Percentiles rank a stretch among this genome's conserved stretches.
phyloP scores from a whole-genome alignment of 2,113 vertebrate species.

The Heterotilapia buettikoferi region DNA sequence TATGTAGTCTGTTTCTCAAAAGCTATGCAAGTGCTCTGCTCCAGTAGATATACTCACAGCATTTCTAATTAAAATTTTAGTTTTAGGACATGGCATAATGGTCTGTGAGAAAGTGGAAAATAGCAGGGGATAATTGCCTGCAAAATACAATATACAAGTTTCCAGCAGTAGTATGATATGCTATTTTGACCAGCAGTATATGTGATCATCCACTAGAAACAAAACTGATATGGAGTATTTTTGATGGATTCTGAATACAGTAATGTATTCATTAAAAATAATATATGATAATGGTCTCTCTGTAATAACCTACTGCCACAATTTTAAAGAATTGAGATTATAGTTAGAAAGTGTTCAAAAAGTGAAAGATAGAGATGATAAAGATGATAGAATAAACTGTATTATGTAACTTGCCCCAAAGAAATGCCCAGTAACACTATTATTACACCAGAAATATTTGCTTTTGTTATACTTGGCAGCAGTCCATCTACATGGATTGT shows the following conservation, averaged over 20 bases:
- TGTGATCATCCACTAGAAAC: background rate
- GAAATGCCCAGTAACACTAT: background rate
- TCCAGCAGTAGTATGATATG: background rate
- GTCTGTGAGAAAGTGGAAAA: background rate
- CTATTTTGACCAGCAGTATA: background rate
- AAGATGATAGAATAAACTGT: background rate
- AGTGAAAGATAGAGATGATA: background rate
- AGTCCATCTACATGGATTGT: background rate
- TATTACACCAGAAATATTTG: background rate
- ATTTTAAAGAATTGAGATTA: background rate
- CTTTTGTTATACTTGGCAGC: background rate
- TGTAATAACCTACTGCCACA: background rate
- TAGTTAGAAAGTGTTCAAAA: background rate
- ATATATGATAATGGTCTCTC: background rate
- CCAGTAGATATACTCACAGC: background rate
- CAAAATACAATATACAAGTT: background rate
- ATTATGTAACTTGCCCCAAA: background rate
- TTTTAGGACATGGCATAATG: background rate
- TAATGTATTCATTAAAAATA: background rate
- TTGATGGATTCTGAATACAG: background rate
- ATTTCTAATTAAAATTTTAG: slow-evolving; percentile 5
- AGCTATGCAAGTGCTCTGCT: background rate
- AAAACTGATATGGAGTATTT: background rate
- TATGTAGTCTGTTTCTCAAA: background rate
- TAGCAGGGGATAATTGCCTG: background rate